Evolutionary conservation across 1,140 invertebrate species (phyloP).

Genomic region (Sycophila sp.): DNA sequence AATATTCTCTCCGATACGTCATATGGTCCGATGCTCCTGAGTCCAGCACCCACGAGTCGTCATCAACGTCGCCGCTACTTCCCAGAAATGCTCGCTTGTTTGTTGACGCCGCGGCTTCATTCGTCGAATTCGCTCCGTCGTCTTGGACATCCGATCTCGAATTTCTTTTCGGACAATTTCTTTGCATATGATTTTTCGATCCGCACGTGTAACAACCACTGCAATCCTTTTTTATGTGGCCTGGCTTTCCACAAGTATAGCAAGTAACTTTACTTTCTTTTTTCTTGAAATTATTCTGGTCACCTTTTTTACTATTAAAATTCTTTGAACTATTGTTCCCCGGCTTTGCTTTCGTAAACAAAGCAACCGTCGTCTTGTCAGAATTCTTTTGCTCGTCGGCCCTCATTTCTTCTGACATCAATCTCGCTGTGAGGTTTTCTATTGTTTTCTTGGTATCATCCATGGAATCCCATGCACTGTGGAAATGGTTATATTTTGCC

Average conservation of each 20-base stretch:
- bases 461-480: background rate
- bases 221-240: constrained; percentile 4
- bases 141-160: background rate
- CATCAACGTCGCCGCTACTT: background rate
- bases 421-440: background rate
- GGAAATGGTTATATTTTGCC: constrained; percentile 8
- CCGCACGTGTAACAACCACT: background rate
- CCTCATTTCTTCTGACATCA: background rate
- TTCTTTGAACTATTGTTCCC: background rate
- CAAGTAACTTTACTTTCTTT: background rate
- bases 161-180: background rate
- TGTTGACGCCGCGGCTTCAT: background rate
- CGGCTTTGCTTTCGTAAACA: background rate
- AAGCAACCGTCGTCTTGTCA: background rate
- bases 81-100: background rate
- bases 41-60: constrained; percentile 13
- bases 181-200: background rate
- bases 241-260: background rate
- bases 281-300: background rate
- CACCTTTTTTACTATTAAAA: background rate
- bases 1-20: background rate
- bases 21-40: constrained; percentile 15
- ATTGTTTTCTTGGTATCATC: background rate
- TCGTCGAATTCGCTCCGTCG: background rate
- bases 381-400: constrained; percentile 42